Conservation (phyloP, 1,140 invertebrate species). For the Pogonus chalceus region DNA sequence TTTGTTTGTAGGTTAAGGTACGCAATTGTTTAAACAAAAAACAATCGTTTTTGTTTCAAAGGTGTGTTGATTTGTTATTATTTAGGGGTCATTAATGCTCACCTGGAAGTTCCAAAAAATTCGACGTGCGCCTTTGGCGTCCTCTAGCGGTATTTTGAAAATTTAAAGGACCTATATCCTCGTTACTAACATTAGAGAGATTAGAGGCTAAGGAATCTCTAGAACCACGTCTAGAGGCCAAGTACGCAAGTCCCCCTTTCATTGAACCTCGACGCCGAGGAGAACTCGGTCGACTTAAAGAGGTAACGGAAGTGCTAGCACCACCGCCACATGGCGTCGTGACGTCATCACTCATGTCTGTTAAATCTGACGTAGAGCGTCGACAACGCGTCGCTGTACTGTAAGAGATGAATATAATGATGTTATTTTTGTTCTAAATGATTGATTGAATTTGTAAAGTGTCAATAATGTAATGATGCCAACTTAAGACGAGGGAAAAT, state of each 20-base stretch:
- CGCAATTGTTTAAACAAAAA: too few relatives aligned
- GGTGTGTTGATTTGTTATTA: too few relatives aligned
- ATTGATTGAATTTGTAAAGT: too few relatives aligned
- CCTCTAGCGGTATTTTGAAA: constrained; percentile 63
- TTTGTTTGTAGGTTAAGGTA: too few relatives aligned
- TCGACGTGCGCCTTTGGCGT: constrained; percentile 66
- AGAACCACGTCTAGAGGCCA: constrained; percentile 62
- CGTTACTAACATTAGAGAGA: constrained; percentile 57
- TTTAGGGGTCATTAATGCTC: constrained; percentile 19
- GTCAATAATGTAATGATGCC: too few relatives aligned
- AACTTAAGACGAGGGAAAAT: too few relatives aligned
- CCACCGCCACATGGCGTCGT: constrained; percentile 37
- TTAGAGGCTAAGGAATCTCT: constrained; percentile 56
- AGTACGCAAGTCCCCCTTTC: constrained; percentile 57
- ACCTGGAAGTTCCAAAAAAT: constrained; percentile 81
- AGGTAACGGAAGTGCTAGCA: constrained; percentile 45
- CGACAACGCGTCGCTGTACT: constrained; percentile 35
- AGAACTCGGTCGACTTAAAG: constrained; percentile 46
- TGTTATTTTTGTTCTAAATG: too few relatives aligned
- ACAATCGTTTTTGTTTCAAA: too few relatives aligned
- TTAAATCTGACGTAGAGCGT: constrained; percentile 64
- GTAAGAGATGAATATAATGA: too few relatives aligned
- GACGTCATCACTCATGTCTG: constrained; percentile 49
- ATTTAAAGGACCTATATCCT: constrained; percentile 67
- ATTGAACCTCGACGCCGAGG: constrained; percentile 45